phyloP scores from a whole-genome alignment of 1,140 invertebrate genomes.

The Bicyclus anynana region DNA sequence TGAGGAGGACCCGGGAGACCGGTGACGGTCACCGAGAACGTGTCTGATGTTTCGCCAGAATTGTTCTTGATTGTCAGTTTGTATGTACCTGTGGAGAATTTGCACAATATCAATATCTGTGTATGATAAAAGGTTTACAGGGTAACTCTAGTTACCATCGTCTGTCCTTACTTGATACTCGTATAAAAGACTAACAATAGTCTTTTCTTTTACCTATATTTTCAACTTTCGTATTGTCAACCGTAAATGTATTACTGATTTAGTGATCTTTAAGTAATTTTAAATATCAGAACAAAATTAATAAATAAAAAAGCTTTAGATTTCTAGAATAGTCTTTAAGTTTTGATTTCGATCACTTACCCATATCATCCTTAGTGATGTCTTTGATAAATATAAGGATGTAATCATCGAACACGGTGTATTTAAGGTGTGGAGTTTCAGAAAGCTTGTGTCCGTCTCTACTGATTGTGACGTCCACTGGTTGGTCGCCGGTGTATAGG shows the following conservation, averaged over 20 bases:
- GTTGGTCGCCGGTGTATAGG: slow-evolving; percentile 94
- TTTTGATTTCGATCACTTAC: slow-evolving; percentile 74
- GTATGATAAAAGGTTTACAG: too few relatives aligned
- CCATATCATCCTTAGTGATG: slow-evolving; percentile 89
- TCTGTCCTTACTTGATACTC: too few relatives aligned
- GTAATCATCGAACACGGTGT: slow-evolving; percentile 97
- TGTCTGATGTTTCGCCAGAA: slow-evolving; percentile 90
- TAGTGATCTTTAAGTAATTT: too few relatives aligned
- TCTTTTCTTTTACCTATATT: too few relatives aligned
- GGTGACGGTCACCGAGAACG: slow-evolving; percentile 92
- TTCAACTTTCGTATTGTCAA: too few relatives aligned
- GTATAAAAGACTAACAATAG: too few relatives aligned
- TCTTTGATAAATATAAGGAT: slow-evolving; percentile 95
- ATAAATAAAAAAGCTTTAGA: too few relatives aligned
- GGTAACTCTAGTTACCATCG: too few relatives aligned
- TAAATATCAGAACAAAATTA: too few relatives aligned
- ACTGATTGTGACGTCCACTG: slow-evolving; percentile 89
- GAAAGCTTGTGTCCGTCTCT: slow-evolving; percentile 88
- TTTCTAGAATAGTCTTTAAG: too few relatives aligned
- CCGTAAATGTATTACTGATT: too few relatives aligned
- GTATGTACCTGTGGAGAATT: slow-evolving; percentile 80
- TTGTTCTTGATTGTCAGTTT: slow-evolving; percentile 94
- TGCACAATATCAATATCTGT: too few relatives aligned
- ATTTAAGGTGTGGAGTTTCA: slow-evolving; percentile 91
- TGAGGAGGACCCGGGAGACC: slow-evolving; percentile 95